A percentile compares a stretch with the other conserved stretches of the same genome.
Conservation (phyloP, 2,888 invertebrate genomes). For the Heteromyza rotundicornis region DNA sequence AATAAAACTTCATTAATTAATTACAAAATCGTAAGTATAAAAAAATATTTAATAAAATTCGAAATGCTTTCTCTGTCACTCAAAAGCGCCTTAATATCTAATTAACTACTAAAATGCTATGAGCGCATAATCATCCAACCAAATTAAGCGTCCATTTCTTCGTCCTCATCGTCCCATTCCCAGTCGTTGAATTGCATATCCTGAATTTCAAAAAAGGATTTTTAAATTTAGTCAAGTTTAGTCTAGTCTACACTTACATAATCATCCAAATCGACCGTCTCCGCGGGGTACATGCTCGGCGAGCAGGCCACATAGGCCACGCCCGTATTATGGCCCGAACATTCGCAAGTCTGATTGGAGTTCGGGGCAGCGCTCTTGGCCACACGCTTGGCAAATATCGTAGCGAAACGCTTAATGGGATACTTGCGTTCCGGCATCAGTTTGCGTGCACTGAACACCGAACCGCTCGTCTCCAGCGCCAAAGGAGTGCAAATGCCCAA, state of each 20-base stretch:
- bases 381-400: constrained; percentile 72
- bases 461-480: constrained; percentile 83
- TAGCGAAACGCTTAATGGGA: constrained; percentile 69
- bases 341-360: constrained; percentile 73
- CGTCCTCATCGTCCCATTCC: constrained; percentile 53
- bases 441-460: constrained; percentile 70
- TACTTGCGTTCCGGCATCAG: constrained; percentile 66
- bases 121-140: no score
- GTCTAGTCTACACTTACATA: constrained; percentile 45
- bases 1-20: no score
- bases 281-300: constrained; percentile 63
- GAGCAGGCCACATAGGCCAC: constrained; percentile 72
- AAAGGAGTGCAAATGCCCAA: constrained; percentile 81
- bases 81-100: no score
- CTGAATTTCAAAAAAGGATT: constrained; percentile 36
- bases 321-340: constrained; percentile 71
- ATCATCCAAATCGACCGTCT: constrained; percentile 46
- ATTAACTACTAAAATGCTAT: no score
- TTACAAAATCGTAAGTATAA: no score
- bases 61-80: no score
- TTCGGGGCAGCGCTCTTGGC: constrained; percentile 69
- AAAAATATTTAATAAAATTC: no score
- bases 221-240: not conserved
- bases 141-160: constrained; percentile 34
- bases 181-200: constrained; percentile 52